Percentiles rank a stretch among this genome's conserved stretches.
phyloP scores from a whole-genome alignment of 2,797 vertebrate genomes.

The Clamator glandarius region DNA sequence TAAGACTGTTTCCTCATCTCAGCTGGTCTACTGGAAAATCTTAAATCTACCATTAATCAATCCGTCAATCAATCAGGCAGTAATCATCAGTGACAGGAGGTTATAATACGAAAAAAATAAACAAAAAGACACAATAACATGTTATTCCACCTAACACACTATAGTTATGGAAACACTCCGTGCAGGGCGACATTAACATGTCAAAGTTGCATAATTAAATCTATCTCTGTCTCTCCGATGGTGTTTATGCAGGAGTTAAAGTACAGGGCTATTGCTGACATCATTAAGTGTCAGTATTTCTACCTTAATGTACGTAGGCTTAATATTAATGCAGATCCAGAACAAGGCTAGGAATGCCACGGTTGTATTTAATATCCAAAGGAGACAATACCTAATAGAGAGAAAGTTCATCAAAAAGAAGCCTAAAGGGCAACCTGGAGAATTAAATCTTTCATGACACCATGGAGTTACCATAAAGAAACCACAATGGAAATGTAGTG shows the following conservation, averaged over 20 bases:
- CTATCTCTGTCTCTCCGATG: not conserved
- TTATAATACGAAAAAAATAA: constrained; percentile 20
- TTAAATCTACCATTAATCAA: constrained; percentile 37
- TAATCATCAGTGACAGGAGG: constrained; percentile 17
- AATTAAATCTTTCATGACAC: constrained; percentile 15
- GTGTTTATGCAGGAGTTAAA: not conserved
- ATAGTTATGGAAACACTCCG: not conserved
- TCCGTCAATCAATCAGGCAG: constrained; percentile 27
- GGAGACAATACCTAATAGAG: not conserved
- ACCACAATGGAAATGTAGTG: not conserved
- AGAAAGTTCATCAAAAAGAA: constrained; percentile 13
- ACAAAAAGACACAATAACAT: not conserved
- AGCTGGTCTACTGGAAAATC: not conserved
- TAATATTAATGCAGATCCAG: not conserved
- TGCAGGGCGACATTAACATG: not conserved
- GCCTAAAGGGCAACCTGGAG: not conserved
- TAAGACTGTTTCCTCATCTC: constrained; percentile 16
- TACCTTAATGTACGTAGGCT: not conserved
- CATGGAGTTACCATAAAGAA: constrained; percentile 17
- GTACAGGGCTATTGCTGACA: not conserved
- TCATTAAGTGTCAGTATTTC: not conserved
- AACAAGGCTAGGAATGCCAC: not conserved
- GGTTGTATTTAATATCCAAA: not conserved
- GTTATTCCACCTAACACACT: constrained; percentile 16
- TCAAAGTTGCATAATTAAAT: not conserved